Evolutionary conservation across 64 coral and sea anemone genomes (phyloP).

Genomic region (Stichodactyla mertensii): DNA sequence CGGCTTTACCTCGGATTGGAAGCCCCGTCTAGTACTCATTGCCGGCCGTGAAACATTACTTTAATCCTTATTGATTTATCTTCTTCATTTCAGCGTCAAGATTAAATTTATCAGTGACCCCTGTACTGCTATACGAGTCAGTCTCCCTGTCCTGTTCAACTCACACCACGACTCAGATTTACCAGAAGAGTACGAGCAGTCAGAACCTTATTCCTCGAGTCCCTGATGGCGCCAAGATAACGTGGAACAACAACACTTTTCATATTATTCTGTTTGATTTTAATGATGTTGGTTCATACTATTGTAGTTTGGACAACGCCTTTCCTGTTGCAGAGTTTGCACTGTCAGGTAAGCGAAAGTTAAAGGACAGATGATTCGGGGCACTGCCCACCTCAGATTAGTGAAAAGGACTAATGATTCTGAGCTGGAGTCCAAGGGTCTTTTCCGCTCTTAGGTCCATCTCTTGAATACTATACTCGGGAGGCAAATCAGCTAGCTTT

Average conservation of each 20-base stretch:
- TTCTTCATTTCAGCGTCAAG: too few relatives aligned
- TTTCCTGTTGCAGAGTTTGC: not conserved
- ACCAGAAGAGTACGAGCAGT: not conserved
- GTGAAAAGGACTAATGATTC: too few relatives aligned
- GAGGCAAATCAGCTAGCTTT: too few relatives aligned
- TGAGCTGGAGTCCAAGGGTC: too few relatives aligned
- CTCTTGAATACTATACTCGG: too few relatives aligned
- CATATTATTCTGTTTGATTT: not conserved
- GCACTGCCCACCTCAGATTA: too few relatives aligned
- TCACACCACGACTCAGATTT: not conserved
- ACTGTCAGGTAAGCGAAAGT: not conserved
- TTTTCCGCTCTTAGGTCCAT: too few relatives aligned
- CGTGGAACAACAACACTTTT: not conserved
- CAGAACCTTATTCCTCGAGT: not conserved
- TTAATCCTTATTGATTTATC: too few relatives aligned
- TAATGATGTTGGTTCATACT: constrained; percentile 3
- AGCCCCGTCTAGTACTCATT: too few relatives aligned
- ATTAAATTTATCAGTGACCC: not conserved
- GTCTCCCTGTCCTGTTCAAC: not conserved
- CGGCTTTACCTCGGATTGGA: too few relatives aligned
- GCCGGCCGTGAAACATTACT: too few relatives aligned
- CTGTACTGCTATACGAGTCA: not conserved
- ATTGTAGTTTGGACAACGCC: not conserved
- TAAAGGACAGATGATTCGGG: not conserved
- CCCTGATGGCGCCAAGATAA: constrained; percentile 1